Base-by-base conservation (phyloP, 1,140 invertebrate species). In the Drosophila guanche region DNA sequence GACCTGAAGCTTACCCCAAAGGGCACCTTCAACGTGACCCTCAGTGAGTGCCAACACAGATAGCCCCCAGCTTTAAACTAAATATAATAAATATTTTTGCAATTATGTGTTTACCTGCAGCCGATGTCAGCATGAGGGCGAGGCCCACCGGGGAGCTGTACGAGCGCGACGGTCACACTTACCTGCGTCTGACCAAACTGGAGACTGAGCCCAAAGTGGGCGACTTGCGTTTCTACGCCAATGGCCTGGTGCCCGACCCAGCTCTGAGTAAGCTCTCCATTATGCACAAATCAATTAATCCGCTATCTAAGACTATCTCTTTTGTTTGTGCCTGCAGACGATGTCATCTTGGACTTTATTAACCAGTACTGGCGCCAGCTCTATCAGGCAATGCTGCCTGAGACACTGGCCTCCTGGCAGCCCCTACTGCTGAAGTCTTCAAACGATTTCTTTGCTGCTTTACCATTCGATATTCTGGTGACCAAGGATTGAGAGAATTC, bases 1-100 rank as follows among this genome's bases (percentile, higher is more conserved):
- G 78, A 90, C 29, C 61, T 91, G 22, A 91, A 90, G 61, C 76
- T 91, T n/a, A 83, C 76, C n/a, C 89, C 91, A 27, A 91, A 91
- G 62, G 91, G 91, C 27, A 72, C 58, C 43, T 91, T 91, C 47
- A 91, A 91, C 69, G 56, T 91, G 12, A 80, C 91, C 7, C 52
- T 90, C 63, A 67, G 88, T 91, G 66, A 78, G 89, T 71, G n/a
- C 14, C 10, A 7, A 2, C 2, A n/a, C 3, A 20, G 43, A 22
- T 23, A 37, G n/a, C 2, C 6, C 29, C 1, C 5, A 10, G 6
- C 3, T 12, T 0, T 23, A 51, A 48, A 45, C 8, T 8, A n/a
- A 14, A 46, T 14, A 29, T 47, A 46, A 16, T 33, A 56, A 25
- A 45, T 51, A 33, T 46, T 42, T 14, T 63, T 48, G 60, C 54